phyloP scores from a whole-genome alignment of 2,113 vertebrate genomes.

The Falcunculus frontatus region DNA sequence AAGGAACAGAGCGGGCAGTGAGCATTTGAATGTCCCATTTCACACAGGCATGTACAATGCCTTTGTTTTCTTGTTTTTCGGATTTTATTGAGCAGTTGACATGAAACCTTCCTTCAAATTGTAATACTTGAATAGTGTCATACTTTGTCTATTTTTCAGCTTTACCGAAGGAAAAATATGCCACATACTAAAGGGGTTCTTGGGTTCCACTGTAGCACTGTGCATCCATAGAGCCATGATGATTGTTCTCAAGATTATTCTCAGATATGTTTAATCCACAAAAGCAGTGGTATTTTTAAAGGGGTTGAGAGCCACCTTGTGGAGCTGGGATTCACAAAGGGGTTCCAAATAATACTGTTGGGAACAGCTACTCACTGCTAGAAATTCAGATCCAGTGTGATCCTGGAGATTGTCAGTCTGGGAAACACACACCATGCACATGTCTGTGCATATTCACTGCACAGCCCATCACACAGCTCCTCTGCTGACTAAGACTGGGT shows the following conservation, averaged over 20 bases:
- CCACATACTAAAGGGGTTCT: neutral
- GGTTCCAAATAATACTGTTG: neutral
- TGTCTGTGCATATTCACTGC: neutral
- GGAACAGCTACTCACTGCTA: neutral
- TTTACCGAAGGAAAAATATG: neutral
- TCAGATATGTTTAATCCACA: neutral
- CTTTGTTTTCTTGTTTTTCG: neutral
- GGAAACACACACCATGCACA: neutral
- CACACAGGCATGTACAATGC: neutral
- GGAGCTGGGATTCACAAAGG: slow-evolving; percentile 20
- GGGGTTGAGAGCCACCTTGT: slow-evolving; percentile 60
- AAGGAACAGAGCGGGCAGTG: neutral
- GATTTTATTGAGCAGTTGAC: neutral
- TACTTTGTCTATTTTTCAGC: neutral
- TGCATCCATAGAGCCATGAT: neutral
- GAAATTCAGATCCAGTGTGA: neutral
- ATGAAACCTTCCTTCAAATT: neutral
- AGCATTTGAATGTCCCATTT: neutral
- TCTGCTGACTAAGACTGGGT: neutral
- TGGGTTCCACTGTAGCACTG: neutral
- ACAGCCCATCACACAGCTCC: neutral
- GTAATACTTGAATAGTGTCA: neutral
- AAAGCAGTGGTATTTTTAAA: neutral
- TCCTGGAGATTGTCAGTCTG: neutral
- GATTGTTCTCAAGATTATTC: neutral